Base-by-base conservation (phyloP, 2,797 vertebrate species). In the Leptodactylus fallax region DNA sequence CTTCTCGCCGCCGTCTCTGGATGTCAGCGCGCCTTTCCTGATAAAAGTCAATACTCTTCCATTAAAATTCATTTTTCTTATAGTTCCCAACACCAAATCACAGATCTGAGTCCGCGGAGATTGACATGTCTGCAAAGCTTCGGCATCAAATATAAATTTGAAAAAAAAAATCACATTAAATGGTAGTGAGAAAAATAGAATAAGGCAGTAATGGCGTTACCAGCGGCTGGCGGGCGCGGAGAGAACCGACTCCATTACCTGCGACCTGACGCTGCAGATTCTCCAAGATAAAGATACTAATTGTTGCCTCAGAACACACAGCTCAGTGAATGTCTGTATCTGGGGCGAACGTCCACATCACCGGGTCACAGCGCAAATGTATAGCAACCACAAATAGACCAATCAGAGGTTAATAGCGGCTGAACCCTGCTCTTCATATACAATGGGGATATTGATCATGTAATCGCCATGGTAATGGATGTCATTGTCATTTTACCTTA, bases 1-100 rank as follows among this genome's bases (percentile, higher is more conserved):
- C 67, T 7, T 25, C 3, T 36, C 19, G 11, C 17, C 8, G 53
- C 21, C 51, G 8, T 45, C 82, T 56, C 55, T 77, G 45, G 27
- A 85, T 79, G 45, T 79, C 76, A 13, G 7, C 25, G 76, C 7
- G 10, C 6, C 53, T 36, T 51, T 21, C 23, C 55, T 72, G 85
- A 87, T 81, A 71, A 72, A 80, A 81, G 85, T 87, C 79, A 81
- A 74, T 87, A 72, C 45, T 51, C 53, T 80, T 80, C 85, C 21
- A 86, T 80, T 86, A 87, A 87, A 87, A 72, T 81, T 65, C 61
- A 58, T 85, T 78, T 78, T 78, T 79, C 58, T 51, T 23, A 16
- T 7, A 53, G 6, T 58, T 49, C 63, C n/a, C 21, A 17, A 76
- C 58, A 14, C n/a, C 58, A 17, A 63, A 85, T 78, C n/a, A 19